Conservation (phyloP, 2,888 invertebrate species). For the Griposia aprilina region DNA sequence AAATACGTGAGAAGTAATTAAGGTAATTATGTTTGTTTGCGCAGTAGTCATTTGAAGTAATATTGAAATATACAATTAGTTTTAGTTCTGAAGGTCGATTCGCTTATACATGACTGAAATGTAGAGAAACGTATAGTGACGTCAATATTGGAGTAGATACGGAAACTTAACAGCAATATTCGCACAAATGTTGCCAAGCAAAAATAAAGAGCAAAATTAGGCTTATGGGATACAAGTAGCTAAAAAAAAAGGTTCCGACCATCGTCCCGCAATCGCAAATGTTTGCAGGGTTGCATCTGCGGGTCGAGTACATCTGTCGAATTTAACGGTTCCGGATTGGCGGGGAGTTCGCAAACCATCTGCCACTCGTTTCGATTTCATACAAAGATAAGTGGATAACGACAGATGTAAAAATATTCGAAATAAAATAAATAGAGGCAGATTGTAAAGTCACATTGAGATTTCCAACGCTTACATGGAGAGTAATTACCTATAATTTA, state of each 20-base stretch:
- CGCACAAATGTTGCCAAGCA: slow-evolving; percentile 1
- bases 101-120: slow-evolving; percentile 10
- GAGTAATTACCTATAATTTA: neutral
- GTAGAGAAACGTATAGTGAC: slow-evolving; percentile 14
- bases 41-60: slow-evolving; percentile 19
- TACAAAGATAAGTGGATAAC: slow-evolving; percentile 55
- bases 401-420: slow-evolving; percentile 56
- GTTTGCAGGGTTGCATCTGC: slow-evolving; percentile 62
- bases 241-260: slow-evolving; percentile 43
- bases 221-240: slow-evolving; percentile 11
- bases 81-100: slow-evolving; percentile 42
- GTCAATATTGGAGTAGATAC: slow-evolving; percentile 9
- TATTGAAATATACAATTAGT: slow-evolving; percentile 29
- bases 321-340: slow-evolving; percentile 57
- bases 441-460: slow-evolving; percentile 39
- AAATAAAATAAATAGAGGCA: slow-evolving; percentile 31
- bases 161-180: slow-evolving; percentile 12
- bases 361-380: slow-evolving; percentile 64
- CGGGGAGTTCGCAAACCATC: slow-evolving; percentile 61
- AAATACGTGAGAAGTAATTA: slow-evolving; percentile 59
- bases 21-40: slow-evolving; percentile 47
- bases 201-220: neutral
- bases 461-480: slow-evolving; percentile 1
- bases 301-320: slow-evolving; percentile 61
- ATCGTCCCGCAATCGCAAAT: slow-evolving; percentile 45